phyloP scores from a whole-genome alignment of 2,797 vertebrate species.

The Antennarius maculatus region DNA sequence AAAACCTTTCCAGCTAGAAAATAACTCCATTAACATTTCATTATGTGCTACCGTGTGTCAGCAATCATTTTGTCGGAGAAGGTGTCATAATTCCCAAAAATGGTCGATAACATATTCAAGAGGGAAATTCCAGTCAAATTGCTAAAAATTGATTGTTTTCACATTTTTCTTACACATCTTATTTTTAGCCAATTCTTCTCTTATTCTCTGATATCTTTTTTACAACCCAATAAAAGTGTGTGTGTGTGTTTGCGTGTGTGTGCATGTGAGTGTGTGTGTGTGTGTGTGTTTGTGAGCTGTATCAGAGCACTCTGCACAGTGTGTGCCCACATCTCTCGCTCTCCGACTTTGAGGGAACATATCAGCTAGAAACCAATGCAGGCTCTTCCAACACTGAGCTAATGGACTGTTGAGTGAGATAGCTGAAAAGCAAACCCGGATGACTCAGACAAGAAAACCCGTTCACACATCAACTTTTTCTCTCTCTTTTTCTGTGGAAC shows the following conservation, averaged over 20 bases:
- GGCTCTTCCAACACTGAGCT: constrained; percentile 73
- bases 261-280: constrained; percentile 16
- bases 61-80: constrained; percentile 36
- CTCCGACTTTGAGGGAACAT: constrained; percentile 74
- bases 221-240: constrained; percentile 19
- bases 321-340: constrained; percentile 69
- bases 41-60: constrained; percentile 28
- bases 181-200: constrained; percentile 23
- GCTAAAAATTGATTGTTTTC: background rate
- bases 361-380: constrained; percentile 76
- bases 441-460: constrained; percentile 74
- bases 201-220: constrained; percentile 34
- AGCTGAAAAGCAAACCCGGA: constrained; percentile 75
- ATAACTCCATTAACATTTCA: constrained; percentile 46
- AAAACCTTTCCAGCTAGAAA: constrained; percentile 26
- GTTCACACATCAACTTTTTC: constrained; percentile 72
- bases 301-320: constrained; percentile 71
- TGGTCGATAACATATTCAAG: constrained; percentile 41
- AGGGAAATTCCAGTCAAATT: constrained; percentile 30
- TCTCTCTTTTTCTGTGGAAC: constrained; percentile 30
- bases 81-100: constrained; percentile 52
- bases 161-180: constrained; percentile 8
- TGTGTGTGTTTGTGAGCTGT: constrained; percentile 37
- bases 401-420: constrained; percentile 77
- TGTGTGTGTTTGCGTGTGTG: background rate